Evolutionary conservation across 2,797 vertebrate species (phyloP), one percentile per base, ranked within the genome.

Genomic region (Myioborus miniatus): DNA sequence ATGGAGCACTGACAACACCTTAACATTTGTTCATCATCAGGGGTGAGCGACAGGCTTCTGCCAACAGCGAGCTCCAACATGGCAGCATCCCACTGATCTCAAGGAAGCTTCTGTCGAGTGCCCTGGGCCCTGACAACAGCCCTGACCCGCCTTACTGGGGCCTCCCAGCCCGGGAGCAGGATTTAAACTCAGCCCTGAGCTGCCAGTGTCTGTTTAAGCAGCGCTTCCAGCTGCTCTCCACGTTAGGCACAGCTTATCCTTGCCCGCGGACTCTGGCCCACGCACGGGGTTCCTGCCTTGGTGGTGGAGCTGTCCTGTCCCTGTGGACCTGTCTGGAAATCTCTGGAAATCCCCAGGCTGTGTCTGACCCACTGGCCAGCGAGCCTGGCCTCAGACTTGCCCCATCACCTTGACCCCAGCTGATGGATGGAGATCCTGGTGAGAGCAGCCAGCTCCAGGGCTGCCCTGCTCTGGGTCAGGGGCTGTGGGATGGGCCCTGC

Each of bases 171-270:
- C 27, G 52, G 53, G 8, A 76, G 68, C 41, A 41, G 46, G 44
- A 37, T 55, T 93, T 63, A 47, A 90, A 18, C 36, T 90, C 52
- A 49, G 13, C 17, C 12, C 11, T 74, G 18, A 8, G 8, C 1
- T 1, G 9, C 1, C 0, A 1, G 0, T 15, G 1, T 53, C 2
- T 7, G 17, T 8, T 11, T 5, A 4, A 53, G 26, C 3, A 5
- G 6, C 11, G 26, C 5, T 72, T 27, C 17, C 15, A 16, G 11
- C 2, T 77, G 29, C 3, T 50, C 9, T 87, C 27, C 0, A 11
- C 5, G 0, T 39, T 19, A 22, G 24, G 21, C 1, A 4, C 2
- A 47, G 27, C 7, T 71, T 69, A 16, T 44, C 6, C 4, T 6
- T 82, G 22, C 15, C 5, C 11, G 1, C 5, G 20, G 43, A 30